Percentiles rank a stretch among this genome's conserved stretches.
These are phyloP conservation scores for Thamnophis elegans DNA, from an alignment of 2,797 vertebrate species.

Conservation along the genomic window DNA sequence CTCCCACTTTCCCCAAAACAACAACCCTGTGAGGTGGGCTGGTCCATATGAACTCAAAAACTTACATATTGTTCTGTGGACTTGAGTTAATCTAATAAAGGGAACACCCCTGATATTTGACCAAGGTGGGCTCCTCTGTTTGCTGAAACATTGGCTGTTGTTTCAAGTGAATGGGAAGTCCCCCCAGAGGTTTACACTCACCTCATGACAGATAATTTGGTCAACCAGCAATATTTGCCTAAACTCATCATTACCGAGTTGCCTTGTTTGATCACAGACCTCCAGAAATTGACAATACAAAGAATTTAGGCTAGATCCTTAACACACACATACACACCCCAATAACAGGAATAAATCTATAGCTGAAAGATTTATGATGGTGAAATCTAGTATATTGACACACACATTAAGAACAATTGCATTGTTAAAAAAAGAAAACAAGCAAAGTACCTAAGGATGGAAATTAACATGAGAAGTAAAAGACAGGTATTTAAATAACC, in stretches of 20 bases:
- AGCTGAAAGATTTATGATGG: not conserved
- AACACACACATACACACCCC: too few relatives aligned
- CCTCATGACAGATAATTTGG: not conserved
- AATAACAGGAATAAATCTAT: not conserved
- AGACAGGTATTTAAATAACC: not conserved
- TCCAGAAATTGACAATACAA: not conserved
- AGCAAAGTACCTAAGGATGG: not conserved
- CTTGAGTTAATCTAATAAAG: not conserved
- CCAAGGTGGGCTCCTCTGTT: not conserved
- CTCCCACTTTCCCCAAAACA: not conserved
- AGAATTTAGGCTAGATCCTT: not conserved
- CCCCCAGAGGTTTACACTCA: too few relatives aligned
- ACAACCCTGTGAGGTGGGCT: not conserved
- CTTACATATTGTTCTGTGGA: not conserved
- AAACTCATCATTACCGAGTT: not conserved
- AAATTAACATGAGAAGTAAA: not conserved
- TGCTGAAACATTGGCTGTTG: not conserved
- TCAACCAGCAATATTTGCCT: not conserved
- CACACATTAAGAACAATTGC: not conserved
- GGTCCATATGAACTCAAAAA: not conserved
- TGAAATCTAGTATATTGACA: not conserved
- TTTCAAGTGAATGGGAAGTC: not conserved
- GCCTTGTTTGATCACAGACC: not conserved
- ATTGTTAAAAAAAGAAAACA: not conserved
- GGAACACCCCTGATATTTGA: not conserved